phyloP scores from a whole-genome alignment of 2,113 vertebrate genomes.

The Colinus virginianus region DNA sequence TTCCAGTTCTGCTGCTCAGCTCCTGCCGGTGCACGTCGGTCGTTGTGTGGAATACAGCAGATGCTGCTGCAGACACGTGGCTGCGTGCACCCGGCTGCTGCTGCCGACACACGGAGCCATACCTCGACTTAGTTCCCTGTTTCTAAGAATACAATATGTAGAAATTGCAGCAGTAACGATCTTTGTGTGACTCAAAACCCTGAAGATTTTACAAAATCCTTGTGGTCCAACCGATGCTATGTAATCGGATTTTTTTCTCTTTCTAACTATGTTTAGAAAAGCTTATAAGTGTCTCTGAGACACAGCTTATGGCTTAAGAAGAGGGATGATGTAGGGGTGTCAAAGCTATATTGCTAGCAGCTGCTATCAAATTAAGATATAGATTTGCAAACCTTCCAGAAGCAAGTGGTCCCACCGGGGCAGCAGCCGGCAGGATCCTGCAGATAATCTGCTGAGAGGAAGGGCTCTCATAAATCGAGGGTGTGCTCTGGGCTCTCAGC shows the following conservation, averaged over 20 bases:
- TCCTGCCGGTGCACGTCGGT: accelerated
- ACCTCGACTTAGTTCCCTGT: accelerated
- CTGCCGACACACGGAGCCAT: neutral
- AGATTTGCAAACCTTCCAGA: slow-evolving; percentile 5
- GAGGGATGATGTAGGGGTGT: neutral
- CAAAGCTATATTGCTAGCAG: neutral
- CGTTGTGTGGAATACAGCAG: accelerated
- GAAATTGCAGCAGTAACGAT: neutral
- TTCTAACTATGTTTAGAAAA: neutral
- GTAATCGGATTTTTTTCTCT: neutral
- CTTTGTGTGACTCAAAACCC: neutral
- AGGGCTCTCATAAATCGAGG: accelerated
- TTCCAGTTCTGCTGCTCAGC: neutral
- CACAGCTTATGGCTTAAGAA: neutral
- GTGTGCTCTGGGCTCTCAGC: neutral
- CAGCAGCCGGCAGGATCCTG: neutral
- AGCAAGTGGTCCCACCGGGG: neutral
- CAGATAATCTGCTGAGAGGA: neutral
- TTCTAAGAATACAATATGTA: neutral
- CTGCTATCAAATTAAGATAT: neutral
- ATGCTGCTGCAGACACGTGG: neutral
- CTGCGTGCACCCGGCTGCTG: accelerated
- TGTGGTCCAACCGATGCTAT: accelerated
- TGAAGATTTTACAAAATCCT: neutral
- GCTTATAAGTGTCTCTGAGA: neutral